phyloP scores from a whole-genome alignment of 2,113 vertebrate genomes.

The Fulmarus glacialis region DNA sequence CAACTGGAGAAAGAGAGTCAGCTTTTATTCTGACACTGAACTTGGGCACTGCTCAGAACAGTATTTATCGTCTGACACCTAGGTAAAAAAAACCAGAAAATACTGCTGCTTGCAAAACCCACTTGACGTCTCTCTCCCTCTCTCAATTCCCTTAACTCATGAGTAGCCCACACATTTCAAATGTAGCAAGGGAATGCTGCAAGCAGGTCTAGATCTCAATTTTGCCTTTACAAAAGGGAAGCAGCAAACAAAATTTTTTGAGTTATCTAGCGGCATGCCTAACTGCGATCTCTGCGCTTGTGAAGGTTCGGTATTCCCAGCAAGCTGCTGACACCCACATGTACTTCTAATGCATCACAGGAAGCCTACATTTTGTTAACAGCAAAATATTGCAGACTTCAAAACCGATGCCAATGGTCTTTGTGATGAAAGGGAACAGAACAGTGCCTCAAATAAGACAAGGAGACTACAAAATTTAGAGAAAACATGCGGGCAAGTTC shows the following conservation, averaged over 20 bases:
- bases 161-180: background rate
- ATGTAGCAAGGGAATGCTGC: background rate
- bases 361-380: background rate
- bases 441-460: background rate
- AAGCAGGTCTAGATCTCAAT: background rate
- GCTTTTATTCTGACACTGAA: background rate
- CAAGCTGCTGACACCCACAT: background rate
- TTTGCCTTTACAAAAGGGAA: background rate
- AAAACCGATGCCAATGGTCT: background rate
- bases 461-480: background rate
- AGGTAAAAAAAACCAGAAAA: background rate
- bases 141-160: background rate
- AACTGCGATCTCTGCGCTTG: accelerated
- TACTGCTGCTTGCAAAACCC: background rate
- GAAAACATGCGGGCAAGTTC: background rate
- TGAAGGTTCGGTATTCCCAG: background rate
- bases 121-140: background rate
- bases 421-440: background rate
- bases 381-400: background rate
- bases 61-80: background rate
- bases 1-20: background rate
- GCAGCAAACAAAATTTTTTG: background rate
- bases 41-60: background rate
- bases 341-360: background rate
- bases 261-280: background rate